Conservation (phyloP, 2,113 vertebrate genomes). For the Phrynosoma platyrhinos region DNA sequence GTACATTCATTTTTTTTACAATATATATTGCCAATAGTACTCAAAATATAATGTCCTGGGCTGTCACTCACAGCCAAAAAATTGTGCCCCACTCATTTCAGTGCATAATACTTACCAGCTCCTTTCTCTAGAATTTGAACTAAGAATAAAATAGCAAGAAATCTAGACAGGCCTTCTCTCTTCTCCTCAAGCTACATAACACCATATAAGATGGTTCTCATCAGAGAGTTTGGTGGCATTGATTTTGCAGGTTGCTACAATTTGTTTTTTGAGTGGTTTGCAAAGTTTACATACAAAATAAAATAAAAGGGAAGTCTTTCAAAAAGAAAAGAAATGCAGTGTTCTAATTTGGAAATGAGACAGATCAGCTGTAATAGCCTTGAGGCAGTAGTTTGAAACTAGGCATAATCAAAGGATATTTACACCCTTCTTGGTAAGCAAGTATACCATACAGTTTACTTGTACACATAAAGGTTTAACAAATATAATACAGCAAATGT, state of each 20-base stretch:
- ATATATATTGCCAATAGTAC: conserved; percentile 64
- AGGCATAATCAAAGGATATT: background rate
- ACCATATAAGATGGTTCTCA: background rate
- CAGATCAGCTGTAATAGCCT: background rate
- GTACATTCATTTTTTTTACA: conserved; percentile 45
- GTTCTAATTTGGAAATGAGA: background rate
- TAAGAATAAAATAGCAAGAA: background rate
- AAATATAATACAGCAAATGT: background rate
- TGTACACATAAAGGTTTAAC: background rate
- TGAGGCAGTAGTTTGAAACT: background rate
- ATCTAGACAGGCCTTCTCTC: background rate
- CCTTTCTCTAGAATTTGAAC: conserved; percentile 48
- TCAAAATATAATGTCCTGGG: conserved; percentile 64
- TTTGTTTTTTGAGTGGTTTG: background rate
- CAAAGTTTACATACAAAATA: background rate
- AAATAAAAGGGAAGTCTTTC: background rate
- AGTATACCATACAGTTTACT: background rate
- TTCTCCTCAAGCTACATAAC: conserved; percentile 17
- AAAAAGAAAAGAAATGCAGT: background rate
- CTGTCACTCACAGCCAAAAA: conserved; percentile 43
- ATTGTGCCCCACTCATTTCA: conserved; percentile 56
- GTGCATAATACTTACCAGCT: background rate
- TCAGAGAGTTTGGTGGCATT: background rate
- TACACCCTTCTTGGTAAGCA: background rate
- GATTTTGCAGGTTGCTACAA: background rate